These are phyloP conservation scores for Ephialtes manifestator DNA, from an alignment of 2,888 invertebrate species.

Conservation along the genomic window DNA sequence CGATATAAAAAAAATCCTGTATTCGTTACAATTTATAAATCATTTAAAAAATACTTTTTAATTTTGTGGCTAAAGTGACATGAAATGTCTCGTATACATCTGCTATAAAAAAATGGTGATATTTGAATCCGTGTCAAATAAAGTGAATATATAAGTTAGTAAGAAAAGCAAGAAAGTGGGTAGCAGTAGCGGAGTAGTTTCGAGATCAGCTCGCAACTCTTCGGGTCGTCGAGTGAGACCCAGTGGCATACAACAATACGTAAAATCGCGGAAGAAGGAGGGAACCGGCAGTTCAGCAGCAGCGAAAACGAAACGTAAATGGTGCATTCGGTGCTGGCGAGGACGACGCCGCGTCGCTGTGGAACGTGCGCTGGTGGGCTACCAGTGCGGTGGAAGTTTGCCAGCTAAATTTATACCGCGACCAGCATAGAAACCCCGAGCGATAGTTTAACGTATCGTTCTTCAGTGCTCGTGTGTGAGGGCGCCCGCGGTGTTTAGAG, in stretches of 20 bases:
- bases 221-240: conserved; percentile 31
- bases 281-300: not conserved
- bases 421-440: conserved; percentile 36
- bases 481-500: conserved; percentile 59
- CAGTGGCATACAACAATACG: conserved; percentile 52
- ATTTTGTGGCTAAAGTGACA: no score
- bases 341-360: conserved; percentile 27
- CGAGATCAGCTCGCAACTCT: conserved; percentile 43
- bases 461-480: conserved; percentile 26
- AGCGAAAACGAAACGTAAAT: conserved; percentile 64
- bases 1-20: no score
- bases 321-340: conserved; percentile 57
- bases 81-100: no score
- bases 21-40: no score
- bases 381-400: conserved; percentile 63
- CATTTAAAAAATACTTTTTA: no score
- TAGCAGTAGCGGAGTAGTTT: conserved; percentile 40
- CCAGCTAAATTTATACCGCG: conserved; percentile 67
- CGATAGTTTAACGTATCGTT: conserved; percentile 69
- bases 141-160: not conserved
- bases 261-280: conserved; percentile 5
- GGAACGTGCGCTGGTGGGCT: conserved; percentile 12
- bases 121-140: not conserved
- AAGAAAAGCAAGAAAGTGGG: not conserved
- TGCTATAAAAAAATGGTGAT: not conserved